Conservation (phyloP, 92 coral and sea anemone genomes). For the Epizoanthus scotinus region DNA sequence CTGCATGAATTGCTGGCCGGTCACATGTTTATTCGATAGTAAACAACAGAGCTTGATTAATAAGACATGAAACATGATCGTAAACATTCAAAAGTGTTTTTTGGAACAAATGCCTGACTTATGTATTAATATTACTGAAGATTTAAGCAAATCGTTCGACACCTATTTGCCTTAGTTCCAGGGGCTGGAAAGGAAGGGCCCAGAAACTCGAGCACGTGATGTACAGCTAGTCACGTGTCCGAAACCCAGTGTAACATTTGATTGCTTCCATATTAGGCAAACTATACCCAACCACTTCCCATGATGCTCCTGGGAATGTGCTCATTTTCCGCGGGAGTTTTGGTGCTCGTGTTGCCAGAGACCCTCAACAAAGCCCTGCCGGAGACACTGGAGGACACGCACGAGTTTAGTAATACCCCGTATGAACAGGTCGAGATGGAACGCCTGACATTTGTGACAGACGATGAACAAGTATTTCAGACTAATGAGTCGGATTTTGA, state of each 20-base stretch:
- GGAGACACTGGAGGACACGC: conserved; percentile 90
- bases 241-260: neutral
- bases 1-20: neutral
- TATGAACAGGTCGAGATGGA: conserved; percentile 79
- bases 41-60: neutral
- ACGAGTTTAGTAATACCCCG: conserved; percentile 54
- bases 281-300: conserved; percentile 90
- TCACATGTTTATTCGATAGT: neutral
- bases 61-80: neutral
- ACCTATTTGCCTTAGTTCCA: no score
- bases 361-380: conserved; percentile 92
- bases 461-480: conserved; percentile 65
- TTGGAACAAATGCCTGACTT: no score
- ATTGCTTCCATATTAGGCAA: conserved; percentile 59
- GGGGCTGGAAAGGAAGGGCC: neutral
- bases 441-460: conserved; percentile 53
- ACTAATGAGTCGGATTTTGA: conserved; percentile 88
- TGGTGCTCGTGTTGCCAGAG: conserved; percentile 81
- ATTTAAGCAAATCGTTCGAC: no score
- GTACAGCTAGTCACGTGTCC: neutral
- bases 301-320: conserved; percentile 95
- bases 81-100: neutral
- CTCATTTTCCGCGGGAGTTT: conserved; percentile 86
- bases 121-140: no score
- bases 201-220: no score